phyloP scores from a whole-genome alignment of 2,888 invertebrate species.

The Drosophila nr. medialis region DNA sequence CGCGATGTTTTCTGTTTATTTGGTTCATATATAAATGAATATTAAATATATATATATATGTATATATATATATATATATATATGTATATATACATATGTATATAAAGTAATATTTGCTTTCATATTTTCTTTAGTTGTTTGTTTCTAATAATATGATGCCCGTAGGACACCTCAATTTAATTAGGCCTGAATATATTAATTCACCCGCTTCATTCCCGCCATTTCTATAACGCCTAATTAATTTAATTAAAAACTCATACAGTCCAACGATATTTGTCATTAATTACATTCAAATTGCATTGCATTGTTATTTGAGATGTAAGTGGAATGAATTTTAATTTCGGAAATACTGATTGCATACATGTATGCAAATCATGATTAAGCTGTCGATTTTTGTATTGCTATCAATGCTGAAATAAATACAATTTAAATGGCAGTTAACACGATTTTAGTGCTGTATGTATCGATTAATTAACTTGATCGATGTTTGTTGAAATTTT shows the following conservation, averaged over 20 bases:
- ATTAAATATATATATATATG: background rate
- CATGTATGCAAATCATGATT: conserved; percentile 28
- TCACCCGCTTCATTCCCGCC: background rate
- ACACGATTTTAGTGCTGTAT: conserved; percentile 2
- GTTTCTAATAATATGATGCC: background rate
- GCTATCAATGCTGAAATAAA: conserved; percentile 6
- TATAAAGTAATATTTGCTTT: background rate
- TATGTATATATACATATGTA: too few relatives aligned
- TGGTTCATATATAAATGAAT: background rate
- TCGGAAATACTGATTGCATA: conserved; percentile 22
- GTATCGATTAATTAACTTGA: conserved; percentile 4
- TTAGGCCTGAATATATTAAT: background rate
- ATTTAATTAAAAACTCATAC: conserved; percentile 9
- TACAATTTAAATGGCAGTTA: conserved; percentile 14
- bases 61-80: too few relatives aligned
- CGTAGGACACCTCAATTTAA: background rate
- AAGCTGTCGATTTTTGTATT: conserved; percentile 18
- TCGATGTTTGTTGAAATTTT: background rate
- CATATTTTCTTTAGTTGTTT: background rate
- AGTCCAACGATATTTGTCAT: conserved; percentile 5
- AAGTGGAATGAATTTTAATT: conserved; percentile 7
- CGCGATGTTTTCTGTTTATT: background rate
- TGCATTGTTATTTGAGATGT: background rate
- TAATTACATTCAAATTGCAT: conserved; percentile 19
- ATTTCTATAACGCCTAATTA: background rate